Base-by-base conservation (phyloP, 2,797 vertebrate species). In the Leptatherina wallacei region DNA sequence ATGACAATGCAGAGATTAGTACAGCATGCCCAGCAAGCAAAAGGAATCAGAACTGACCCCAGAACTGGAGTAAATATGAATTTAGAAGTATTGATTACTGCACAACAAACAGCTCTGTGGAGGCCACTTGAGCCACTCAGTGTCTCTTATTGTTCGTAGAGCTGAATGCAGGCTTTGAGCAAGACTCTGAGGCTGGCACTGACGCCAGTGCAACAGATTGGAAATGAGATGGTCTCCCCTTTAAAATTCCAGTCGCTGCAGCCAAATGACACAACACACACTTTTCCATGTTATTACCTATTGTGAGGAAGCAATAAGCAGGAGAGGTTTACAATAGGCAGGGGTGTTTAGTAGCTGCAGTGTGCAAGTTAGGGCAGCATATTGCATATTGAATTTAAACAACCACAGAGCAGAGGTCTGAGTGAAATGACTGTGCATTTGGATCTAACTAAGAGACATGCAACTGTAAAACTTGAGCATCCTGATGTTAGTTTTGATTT, bases 251-350 rank as follows among this genome's bases (percentile, higher is more conserved):
- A 61, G 55, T 60, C 32, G 13, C 56, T 11, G 38, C 20, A 1
- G 69, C 59, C 61, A 55, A 73, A 82, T 69, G 27, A 82, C 81
- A 79, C 71, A 8, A 68, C 65, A 42, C 61, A 63, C 33, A 38
- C 56, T 24, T 71, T 65, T 69, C 44, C 22, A 44, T 59, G 16
- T 78, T 87, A 83, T 78, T 62, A 52, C 82, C 69, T 71, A 58
- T 78, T 44, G 14, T 38, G 35, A 16, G 0, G 59, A 78, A 54
- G 81, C 68, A 78, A 69, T 82, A 81, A 87, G 69, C 67, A 66
- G 71, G 52, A 57, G 78, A 84, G 71, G 83, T 83, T 84, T 77
- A 81, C 72, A 81, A 80, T 10, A 66, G 65, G 72, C n/a, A 3
- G 10, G 10, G n/a, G 20, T 51, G 47, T 51, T 51, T 12, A 51